Evolutionary conservation across 2,888 invertebrate genomes (phyloP).

Genomic region (Loripinus fragilis): DNA sequence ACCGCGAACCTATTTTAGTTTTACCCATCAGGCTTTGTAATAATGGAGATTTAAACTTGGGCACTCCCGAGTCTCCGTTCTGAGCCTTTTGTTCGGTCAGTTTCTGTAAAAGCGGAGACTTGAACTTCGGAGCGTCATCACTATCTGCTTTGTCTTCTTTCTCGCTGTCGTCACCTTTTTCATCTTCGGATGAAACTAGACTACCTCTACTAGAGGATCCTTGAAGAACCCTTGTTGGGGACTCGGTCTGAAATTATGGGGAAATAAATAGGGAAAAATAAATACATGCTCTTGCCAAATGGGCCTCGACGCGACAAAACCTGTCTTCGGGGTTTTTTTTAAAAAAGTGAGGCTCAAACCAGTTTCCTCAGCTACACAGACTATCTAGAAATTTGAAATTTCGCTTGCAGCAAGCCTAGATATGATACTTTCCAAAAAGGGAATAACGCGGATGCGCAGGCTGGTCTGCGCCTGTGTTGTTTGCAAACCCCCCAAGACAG

Average conservation of each 20-base stretch:
- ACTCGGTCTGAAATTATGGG: constrained; percentile 62
- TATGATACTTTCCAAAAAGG: too few species aligned
- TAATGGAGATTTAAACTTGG: constrained; percentile 79
- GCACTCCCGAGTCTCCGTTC: constrained; percentile 63
- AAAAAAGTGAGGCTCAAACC: too few species aligned
- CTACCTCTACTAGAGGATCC: constrained; percentile 71
- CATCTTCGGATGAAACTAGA: constrained; percentile 66
- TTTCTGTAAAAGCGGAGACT: constrained; percentile 79
- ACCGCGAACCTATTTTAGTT: constrained; percentile 68
- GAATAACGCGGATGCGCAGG: too few species aligned
- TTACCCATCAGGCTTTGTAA: constrained; percentile 79
- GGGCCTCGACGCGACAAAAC: too few species aligned
- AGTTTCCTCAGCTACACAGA: too few species aligned
- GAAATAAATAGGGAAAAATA: background rate
- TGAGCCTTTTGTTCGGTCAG: constrained; percentile 72
- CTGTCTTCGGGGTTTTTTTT: too few species aligned
- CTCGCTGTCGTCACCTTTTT: constrained; percentile 54
- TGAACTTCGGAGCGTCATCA: constrained; percentile 71
- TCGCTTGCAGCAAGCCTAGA: too few species aligned
- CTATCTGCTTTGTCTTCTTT: constrained; percentile 45
- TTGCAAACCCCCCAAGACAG: too few species aligned
- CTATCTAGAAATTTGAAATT: too few species aligned
- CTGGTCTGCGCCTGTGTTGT: too few species aligned
- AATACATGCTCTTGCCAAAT: too few species aligned
- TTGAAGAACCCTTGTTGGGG: constrained; percentile 56